Conservation (phyloP, 1,140 invertebrate genomes). For the Marisa cornuarietis region DNA sequence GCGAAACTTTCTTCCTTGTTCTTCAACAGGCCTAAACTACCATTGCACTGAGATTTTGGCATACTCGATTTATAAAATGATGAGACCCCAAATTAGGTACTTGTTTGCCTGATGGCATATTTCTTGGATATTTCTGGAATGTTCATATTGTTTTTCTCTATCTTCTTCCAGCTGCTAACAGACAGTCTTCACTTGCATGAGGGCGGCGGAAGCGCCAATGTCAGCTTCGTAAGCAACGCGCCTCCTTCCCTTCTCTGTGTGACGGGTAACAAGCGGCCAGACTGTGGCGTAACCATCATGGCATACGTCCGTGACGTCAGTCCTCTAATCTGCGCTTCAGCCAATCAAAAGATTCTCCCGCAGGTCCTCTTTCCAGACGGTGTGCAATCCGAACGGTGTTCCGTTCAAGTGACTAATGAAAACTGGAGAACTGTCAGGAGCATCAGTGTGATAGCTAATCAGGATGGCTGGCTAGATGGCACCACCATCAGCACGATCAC, state of each 20-base stretch:
- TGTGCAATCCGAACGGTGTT: constrained; percentile 28
- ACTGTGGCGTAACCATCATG: constrained; percentile 30
- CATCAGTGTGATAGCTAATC: constrained; percentile 27
- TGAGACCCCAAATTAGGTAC: too few relatives aligned
- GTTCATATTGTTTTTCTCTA: too few relatives aligned
- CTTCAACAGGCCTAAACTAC: too few relatives aligned
- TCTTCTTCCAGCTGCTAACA: constrained; percentile 5
- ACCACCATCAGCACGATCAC: constrained; percentile 20
- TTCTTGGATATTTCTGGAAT: too few relatives aligned
- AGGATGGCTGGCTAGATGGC: constrained; percentile 36
- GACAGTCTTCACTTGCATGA: constrained; percentile 21
- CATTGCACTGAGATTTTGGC: too few relatives aligned
- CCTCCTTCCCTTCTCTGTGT: constrained; percentile 25
- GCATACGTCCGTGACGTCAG: constrained; percentile 13
- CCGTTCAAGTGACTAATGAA: constrained; percentile 23
- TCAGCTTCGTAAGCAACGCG: constrained; percentile 27
- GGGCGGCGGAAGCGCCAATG: constrained; percentile 11
- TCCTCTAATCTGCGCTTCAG: constrained; percentile 15
- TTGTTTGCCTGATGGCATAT: too few relatives aligned
- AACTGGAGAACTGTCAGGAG: constrained; percentile 28
- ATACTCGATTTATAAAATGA: too few relatives aligned
- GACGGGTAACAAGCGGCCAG: constrained; percentile 10
- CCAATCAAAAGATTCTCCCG: constrained; percentile 15
- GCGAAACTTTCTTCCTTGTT: too few relatives aligned
- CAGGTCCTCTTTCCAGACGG: constrained; percentile 35